Conservation (phyloP, 2,888 invertebrate genomes). For the Cybosia mesomella region DNA sequence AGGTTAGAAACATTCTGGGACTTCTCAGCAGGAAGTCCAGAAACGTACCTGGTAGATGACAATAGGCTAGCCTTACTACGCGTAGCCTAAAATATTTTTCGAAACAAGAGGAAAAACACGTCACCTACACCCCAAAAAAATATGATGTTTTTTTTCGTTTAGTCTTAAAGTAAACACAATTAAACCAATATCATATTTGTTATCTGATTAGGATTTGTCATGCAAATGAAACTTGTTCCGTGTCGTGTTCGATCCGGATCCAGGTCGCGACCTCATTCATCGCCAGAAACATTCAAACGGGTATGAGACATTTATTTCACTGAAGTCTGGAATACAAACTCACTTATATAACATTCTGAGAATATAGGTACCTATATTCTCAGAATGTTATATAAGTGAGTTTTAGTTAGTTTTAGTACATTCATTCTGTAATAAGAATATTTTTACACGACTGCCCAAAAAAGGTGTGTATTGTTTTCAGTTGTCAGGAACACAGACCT, state of each 20-base stretch:
- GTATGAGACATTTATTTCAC: constrained; percentile 18
- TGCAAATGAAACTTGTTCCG: constrained; percentile 11
- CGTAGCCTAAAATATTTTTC: too few relatives aligned
- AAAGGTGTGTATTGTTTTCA: background rate
- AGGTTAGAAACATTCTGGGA: too few relatives aligned
- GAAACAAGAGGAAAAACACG: background rate
- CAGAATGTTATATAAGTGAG: too few relatives aligned
- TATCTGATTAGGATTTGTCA: constrained; percentile 17
- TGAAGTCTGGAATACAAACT: constrained; percentile 17
- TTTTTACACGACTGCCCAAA: background rate
- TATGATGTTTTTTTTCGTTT: background rate
- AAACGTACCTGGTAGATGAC: background rate
- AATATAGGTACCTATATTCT: constrained; percentile 2
- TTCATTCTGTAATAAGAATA: background rate
- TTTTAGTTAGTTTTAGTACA: too few relatives aligned
- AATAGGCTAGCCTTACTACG: background rate
- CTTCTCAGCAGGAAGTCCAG: background rate
- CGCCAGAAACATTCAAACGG: background rate
- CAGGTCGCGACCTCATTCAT: constrained; percentile 25
- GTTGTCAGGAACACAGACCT: too few relatives aligned
- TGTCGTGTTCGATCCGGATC: background rate
- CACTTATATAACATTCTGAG: constrained; percentile 16
- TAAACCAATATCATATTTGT: constrained; percentile 8
- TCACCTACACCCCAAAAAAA: background rate
- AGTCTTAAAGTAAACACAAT: background rate